Evolutionary conservation across 2,113 vertebrate species (phyloP).

Genomic region (Rhombomys opimus): DNA sequence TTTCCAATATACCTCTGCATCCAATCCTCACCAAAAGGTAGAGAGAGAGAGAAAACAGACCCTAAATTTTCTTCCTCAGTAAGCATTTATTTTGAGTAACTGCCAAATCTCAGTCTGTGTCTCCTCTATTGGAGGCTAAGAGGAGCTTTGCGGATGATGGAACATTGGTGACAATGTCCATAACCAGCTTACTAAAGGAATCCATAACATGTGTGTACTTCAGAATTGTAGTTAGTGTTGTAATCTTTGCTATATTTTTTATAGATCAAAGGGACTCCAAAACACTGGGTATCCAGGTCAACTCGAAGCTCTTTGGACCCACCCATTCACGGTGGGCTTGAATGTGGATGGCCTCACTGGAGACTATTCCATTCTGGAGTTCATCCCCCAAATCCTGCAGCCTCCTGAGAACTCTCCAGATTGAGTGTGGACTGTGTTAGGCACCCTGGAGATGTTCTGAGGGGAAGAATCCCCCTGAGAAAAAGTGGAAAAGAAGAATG

Average conservation of each 20-base stretch:
- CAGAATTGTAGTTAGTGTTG: not conserved
- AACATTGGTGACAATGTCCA: not conserved
- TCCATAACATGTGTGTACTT: not conserved
- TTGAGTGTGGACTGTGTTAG: not conserved
- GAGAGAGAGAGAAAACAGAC: not conserved
- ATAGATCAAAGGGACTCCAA: not conserved
- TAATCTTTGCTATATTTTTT: conserved; percentile 37
- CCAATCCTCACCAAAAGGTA: not conserved
- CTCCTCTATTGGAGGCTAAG: not conserved
- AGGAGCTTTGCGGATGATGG: not conserved
- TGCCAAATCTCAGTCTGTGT: not conserved
- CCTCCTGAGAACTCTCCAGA: not conserved
- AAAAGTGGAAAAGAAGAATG: not conserved
- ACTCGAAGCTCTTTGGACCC: not conserved
- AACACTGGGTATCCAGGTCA: not conserved
- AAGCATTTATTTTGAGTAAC: not conserved
- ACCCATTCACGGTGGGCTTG: not conserved
- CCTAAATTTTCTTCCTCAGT: not conserved
- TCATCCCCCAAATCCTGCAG: not conserved
- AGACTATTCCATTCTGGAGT: not conserved
- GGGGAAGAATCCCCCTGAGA: not conserved
- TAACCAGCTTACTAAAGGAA: not conserved
- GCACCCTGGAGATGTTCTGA: not conserved
- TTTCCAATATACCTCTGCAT: not conserved
- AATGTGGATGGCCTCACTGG: not conserved